Conservation (phyloP, 2,888 invertebrate species). For the Drosophila meridiana region DNA sequence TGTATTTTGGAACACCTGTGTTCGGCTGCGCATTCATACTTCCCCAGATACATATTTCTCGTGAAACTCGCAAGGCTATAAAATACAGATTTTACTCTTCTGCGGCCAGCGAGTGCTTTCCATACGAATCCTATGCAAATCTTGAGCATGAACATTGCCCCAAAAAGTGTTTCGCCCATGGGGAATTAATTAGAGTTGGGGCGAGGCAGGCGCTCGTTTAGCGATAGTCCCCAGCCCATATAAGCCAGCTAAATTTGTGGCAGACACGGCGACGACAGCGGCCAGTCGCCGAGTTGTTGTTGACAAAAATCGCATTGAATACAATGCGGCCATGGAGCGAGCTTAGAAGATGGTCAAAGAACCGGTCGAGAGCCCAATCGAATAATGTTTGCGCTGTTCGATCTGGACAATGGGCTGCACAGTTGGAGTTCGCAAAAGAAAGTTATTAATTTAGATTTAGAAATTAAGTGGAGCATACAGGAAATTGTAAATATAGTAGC, state of each 20-base stretch:
- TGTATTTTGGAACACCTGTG: conserved; percentile 75
- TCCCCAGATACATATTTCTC: conserved; percentile 31
- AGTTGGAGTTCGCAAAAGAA: background rate
- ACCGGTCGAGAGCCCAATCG: conserved; percentile 37
- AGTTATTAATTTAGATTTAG: background rate
- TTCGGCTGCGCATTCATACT: conserved; percentile 27
- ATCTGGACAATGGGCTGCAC: conserved; percentile 43
- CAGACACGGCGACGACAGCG: conserved; percentile 66
- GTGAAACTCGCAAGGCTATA: conserved; percentile 12
- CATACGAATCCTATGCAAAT: conserved; percentile 66
- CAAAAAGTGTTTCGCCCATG: conserved; percentile 74
- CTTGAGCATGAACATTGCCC: conserved; percentile 22
- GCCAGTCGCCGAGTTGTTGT: conserved; percentile 54
- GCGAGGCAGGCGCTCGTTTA: conserved; percentile 38
- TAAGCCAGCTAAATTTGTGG: conserved; percentile 39
- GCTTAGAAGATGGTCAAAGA: conserved; percentile 42
- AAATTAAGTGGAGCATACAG: background rate
- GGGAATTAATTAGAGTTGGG: conserved; percentile 75
- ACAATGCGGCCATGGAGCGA: conserved; percentile 54
- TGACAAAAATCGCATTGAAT: conserved; percentile 72
- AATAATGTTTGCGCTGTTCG: conserved; percentile 6
- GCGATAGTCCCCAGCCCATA: conserved; percentile 29
- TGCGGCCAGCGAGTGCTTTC: conserved; percentile 27
- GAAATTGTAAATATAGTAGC: background rate
- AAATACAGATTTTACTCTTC: conserved; percentile 11